Evolutionary conservation across 2,797 vertebrate genomes (phyloP).

Genomic region (Petrocephalus schoutedeni): DNA sequence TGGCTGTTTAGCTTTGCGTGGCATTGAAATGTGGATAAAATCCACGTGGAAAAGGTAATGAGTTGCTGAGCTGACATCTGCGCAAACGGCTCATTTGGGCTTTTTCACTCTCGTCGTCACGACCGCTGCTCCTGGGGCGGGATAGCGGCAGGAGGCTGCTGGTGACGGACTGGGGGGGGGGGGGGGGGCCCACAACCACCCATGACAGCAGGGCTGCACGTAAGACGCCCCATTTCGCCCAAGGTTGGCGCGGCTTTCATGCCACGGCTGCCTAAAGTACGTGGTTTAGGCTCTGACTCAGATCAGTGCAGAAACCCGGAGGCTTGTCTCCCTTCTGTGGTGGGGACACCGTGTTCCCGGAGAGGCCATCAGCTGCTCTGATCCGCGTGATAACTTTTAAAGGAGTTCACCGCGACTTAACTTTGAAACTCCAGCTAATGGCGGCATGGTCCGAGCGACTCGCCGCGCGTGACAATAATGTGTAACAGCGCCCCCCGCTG

Average conservation of each 20-base stretch:
- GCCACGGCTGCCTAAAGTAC: background rate
- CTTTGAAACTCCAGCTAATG: background rate
- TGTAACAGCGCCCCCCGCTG: background rate
- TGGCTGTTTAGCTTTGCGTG: constrained; percentile 64
- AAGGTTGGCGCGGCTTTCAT: background rate
- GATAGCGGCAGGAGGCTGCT: background rate
- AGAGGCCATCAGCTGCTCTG: background rate
- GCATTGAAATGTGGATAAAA: constrained; percentile 59
- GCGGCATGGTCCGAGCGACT: background rate
- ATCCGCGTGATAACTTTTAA: background rate
- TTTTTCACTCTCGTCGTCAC: background rate
- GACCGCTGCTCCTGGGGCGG: background rate
- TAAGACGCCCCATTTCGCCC: background rate
- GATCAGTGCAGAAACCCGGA: background rate
- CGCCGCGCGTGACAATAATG: background rate
- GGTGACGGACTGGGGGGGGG: background rate
- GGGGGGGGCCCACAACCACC: background rate
- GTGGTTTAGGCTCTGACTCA: background rate
- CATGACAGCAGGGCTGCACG: background rate
- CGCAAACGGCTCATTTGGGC: constrained; percentile 56
- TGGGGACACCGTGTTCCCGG: background rate
- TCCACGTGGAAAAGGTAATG: constrained; percentile 56
- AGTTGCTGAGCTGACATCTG: constrained; percentile 67
- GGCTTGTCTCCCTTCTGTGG: background rate
- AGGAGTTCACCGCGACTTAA: background rate